These are phyloP conservation scores for Novumbra hubbsi DNA, from an alignment of 2,797 vertebrate genomes.

Conservation along the genomic window DNA sequence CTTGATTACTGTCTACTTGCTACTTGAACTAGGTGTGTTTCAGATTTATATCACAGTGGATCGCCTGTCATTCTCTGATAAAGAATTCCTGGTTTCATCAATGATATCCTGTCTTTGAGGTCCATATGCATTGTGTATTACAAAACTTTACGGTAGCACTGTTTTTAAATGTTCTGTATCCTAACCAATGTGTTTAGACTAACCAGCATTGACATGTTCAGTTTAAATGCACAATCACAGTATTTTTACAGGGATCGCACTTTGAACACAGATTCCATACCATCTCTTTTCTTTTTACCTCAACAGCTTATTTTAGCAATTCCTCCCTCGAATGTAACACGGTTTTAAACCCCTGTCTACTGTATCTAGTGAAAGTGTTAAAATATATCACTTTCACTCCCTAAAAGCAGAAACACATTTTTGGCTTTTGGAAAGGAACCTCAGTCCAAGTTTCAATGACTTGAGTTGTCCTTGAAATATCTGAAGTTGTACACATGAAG, in stretches of 20 bases:
- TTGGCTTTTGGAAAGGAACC: slow-evolving; percentile 31
- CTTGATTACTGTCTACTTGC: too few species aligned
- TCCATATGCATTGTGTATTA: too few species aligned
- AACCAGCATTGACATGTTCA: slow-evolving; percentile 21
- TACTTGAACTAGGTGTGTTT: too few species aligned
- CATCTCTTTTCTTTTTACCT: slow-evolving; percentile 30
- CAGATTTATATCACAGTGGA: too few species aligned
- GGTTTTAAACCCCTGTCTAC: slow-evolving; percentile 52
- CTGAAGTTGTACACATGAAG: too few species aligned
- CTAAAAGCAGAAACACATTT: slow-evolving; percentile 40
- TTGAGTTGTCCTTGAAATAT: slow-evolving; percentile 36
- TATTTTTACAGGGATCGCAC: slow-evolving; percentile 64
- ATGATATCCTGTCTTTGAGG: too few species aligned
- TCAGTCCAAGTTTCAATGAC: slow-evolving; percentile 31
- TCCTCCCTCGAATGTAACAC: slow-evolving; percentile 44
- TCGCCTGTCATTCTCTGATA: too few species aligned
- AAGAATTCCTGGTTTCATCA: too few species aligned
- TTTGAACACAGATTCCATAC: slow-evolving; percentile 27
- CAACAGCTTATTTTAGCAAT: slow-evolving; percentile 61
- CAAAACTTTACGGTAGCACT: too few species aligned
- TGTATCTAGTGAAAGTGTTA: slow-evolving; percentile 51
- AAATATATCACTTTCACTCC: slow-evolving; percentile 61
- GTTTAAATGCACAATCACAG: slow-evolving; percentile 54
- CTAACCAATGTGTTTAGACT: neutral
- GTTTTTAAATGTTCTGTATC: neutral